These are phyloP conservation scores for Agrilus mali DNA, from an alignment of 2,888 invertebrate genomes.

Conservation along the genomic window DNA sequence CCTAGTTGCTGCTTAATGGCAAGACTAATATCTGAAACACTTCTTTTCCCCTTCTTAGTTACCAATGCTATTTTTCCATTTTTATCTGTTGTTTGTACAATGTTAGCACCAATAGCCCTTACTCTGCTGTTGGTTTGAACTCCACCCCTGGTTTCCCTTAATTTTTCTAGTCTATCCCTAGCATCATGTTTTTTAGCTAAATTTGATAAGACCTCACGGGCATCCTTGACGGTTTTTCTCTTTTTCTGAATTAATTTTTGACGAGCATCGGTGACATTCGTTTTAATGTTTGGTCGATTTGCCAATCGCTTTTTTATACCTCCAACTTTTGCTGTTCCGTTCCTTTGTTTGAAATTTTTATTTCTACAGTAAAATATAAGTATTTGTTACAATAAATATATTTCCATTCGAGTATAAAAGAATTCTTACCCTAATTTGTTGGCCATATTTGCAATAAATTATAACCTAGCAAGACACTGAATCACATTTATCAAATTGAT, in stretches of 20 bases:
- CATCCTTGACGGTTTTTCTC: conserved; percentile 62
- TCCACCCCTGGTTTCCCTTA: conserved; percentile 38
- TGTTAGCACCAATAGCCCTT: conserved; percentile 33
- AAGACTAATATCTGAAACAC: conserved; percentile 24
- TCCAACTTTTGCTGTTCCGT: conserved; percentile 1
- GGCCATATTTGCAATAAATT: too few species aligned
- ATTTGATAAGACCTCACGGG: conserved; percentile 65
- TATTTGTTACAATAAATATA: too few species aligned
- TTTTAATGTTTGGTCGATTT: conserved; percentile 2
- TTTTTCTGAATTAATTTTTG: conserved; percentile 69
- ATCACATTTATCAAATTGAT: too few species aligned
- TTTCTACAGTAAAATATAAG: too few species aligned
- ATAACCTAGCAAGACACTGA: too few species aligned
- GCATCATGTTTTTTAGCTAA: conserved; percentile 66
- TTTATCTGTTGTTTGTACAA: conserved; percentile 37
- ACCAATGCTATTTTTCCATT: conserved; percentile 41
- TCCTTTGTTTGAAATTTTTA: conserved; percentile 1
- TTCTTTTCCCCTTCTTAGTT: conserved; percentile 33
- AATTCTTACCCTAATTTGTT: too few species aligned
- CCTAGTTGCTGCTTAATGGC: conserved; percentile 32
- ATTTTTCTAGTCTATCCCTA: conserved; percentile 53
- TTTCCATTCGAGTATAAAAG: too few species aligned
- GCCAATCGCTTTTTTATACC: conserved; percentile 8
- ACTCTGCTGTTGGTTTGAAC: conserved; percentile 25
- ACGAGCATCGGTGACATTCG: conserved; percentile 50